These are phyloP conservation scores for Lithobates pipiens DNA, from an alignment of 2,797 vertebrate species.

Conservation along the genomic window DNA sequence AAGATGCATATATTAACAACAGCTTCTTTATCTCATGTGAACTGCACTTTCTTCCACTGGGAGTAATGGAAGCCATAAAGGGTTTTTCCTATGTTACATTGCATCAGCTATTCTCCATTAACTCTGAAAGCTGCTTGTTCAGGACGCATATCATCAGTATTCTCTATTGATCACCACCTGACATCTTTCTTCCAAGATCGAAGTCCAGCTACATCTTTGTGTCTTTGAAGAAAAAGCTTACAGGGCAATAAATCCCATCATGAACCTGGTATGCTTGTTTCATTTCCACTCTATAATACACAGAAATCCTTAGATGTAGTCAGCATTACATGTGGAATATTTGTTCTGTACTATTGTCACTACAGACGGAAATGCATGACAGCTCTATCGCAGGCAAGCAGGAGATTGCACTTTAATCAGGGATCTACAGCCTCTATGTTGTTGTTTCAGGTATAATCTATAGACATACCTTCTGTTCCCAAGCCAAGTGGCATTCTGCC, in stretches of 20 bases:
- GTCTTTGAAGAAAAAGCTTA: background rate
- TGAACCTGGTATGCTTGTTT: background rate
- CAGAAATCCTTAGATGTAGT: background rate
- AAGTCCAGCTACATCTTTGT: slow-evolving; percentile 1
- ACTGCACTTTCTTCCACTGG: background rate
- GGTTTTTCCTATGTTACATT: background rate
- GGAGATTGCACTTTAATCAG: too few species aligned
- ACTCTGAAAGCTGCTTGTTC: background rate
- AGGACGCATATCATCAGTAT: background rate
- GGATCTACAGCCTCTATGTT: too few species aligned
- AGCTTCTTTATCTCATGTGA: background rate
- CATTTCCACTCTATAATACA: background rate
- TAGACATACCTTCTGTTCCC: too few species aligned
- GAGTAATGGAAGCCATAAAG: background rate
- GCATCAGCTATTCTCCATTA: slow-evolving; percentile 10
- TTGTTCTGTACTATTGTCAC: too few species aligned
- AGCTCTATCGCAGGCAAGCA: too few species aligned
- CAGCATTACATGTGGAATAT: background rate
- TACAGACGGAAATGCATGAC: too few species aligned
- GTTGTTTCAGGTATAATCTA: too few species aligned
- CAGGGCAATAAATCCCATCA: background rate
- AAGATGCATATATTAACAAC: background rate
- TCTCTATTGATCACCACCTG: background rate
- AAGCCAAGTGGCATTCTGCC: too few species aligned
- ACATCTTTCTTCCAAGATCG: background rate